A percentile compares a stretch with the other conserved stretches of the same genome.
Conservation (phyloP, 2,113 vertebrate genomes). For the Etheostoma cragini region DNA sequence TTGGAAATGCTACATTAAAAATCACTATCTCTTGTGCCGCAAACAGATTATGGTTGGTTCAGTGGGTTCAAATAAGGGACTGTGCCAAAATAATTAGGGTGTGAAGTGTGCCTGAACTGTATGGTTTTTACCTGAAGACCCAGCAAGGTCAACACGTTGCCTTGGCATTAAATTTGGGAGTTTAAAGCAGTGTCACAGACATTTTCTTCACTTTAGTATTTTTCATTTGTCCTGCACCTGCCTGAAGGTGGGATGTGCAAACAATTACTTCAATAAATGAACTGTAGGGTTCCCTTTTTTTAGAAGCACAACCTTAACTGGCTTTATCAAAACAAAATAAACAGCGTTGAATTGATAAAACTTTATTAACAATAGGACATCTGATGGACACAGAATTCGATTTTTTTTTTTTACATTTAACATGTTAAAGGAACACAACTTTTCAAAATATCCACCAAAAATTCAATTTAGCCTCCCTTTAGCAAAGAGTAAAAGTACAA, state of each 20-base stretch:
- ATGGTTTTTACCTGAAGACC: not conserved
- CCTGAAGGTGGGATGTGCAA: too few species aligned
- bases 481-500: not conserved
- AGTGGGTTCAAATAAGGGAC: not conserved
- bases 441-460: not conserved
- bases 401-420: too few species aligned
- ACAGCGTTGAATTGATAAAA: not conserved
- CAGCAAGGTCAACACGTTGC: too few species aligned
- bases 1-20: not conserved
- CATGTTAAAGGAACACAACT: not conserved
- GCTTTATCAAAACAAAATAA: not conserved
- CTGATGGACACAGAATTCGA: too few species aligned
- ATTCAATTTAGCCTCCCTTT: not conserved
- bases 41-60: not conserved
- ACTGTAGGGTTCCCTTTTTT: too few species aligned
- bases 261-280: too few species aligned
- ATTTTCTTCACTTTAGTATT: too few species aligned
- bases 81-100: not conserved
- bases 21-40: not conserved
- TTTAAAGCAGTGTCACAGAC: too few species aligned
- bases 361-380: not conserved
- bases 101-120: not conserved
- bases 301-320: not conserved
- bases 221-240: too few species aligned
- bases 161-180: too few species aligned